A percentile compares a stretch with the other conserved stretches of the same genome.
Evolutionary conservation across 2,888 invertebrate species (phyloP).

Genomic region (Rotaria socialis): DNA sequence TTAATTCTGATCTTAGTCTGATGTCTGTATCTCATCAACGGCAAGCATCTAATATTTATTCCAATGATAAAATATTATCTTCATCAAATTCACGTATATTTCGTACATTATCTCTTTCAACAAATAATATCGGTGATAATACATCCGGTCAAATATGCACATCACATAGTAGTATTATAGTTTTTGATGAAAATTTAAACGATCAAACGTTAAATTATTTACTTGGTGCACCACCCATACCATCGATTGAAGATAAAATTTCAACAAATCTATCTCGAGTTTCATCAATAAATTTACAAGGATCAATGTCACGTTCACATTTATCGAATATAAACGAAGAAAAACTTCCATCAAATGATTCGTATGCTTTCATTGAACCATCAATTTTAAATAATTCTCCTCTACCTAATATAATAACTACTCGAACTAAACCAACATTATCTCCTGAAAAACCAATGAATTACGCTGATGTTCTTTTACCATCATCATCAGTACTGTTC

Average conservation of each 20-base stretch:
- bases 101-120: conserved; percentile 11
- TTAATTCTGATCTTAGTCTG: not conserved
- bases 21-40: not conserved
- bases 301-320: not conserved
- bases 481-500: not conserved
- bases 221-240: not conserved
- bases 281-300: not conserved
- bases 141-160: not conserved
- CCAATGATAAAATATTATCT: not conserved
- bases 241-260: not conserved
- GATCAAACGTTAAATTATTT: not conserved
- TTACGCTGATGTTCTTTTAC: not conserved
- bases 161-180: not conserved
- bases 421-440: not conserved
- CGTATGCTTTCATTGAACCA: not conserved
- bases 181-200: not conserved
- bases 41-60: not conserved
- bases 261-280: not conserved
- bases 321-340: not conserved
- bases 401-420: not conserved
- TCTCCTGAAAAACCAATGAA: not conserved
- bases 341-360: not conserved
- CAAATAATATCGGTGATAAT: not conserved
- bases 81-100: conserved; percentile 10
- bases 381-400: not conserved